Evolutionary conservation across 2,888 invertebrate species (phyloP).

Genomic region (Phasia obesa): DNA sequence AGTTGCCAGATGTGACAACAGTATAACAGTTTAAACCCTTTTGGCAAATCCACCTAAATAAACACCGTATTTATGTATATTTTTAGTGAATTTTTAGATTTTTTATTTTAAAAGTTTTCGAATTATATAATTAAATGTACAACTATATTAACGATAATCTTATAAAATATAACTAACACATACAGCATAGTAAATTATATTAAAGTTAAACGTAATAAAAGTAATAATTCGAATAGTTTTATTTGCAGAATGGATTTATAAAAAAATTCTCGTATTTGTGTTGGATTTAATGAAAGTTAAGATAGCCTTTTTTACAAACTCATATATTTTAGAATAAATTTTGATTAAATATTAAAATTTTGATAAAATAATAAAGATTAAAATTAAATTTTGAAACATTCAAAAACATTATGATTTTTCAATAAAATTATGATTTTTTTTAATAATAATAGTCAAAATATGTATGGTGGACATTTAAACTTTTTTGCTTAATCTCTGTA

Average conservation of each 20-base stretch:
- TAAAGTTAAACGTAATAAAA: constrained; percentile 25
- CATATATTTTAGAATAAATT: too few species aligned
- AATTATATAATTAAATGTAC: constrained; percentile 3
- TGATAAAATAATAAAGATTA: too few species aligned
- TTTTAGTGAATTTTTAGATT: background rate
- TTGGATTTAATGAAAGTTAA: too few species aligned
- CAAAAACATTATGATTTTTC: constrained; percentile 7
- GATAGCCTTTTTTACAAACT: too few species aligned
- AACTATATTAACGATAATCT: constrained; percentile 49
- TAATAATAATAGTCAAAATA: background rate
- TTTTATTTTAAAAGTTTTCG: background rate
- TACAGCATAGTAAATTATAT: constrained; percentile 23
- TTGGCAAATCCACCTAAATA: too few species aligned
- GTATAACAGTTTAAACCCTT: too few species aligned
- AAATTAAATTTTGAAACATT: too few species aligned
- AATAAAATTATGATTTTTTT: background rate
- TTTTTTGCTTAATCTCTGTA: background rate
- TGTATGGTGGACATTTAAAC: background rate
- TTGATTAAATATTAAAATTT: too few species aligned
- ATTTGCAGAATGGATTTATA: constrained; percentile 3
- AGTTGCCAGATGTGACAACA: too few species aligned
- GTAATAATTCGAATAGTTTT: constrained; percentile 69
- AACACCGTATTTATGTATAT: background rate
- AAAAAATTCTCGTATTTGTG: too few species aligned
- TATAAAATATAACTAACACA: constrained; percentile 52